phyloP scores from a whole-genome alignment of 2,113 vertebrate species.

The Muscicapa adusta region DNA sequence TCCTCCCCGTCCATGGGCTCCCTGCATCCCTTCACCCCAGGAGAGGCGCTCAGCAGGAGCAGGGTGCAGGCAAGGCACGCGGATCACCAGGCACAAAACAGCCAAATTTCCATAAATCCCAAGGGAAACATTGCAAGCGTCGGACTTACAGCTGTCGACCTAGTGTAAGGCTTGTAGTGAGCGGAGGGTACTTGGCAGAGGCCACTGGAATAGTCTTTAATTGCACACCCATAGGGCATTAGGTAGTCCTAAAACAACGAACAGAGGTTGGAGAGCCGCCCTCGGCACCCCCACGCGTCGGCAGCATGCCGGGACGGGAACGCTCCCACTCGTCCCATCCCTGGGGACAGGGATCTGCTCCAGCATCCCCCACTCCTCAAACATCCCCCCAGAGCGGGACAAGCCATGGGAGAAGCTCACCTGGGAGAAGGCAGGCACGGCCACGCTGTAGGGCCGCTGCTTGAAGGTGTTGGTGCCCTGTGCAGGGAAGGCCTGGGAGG shows the following conservation, averaged over 20 bases:
- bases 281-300: neutral
- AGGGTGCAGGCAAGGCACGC: neutral
- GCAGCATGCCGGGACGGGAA: neutral
- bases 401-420: conserved; percentile 53
- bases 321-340: neutral
- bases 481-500: conserved; percentile 75
- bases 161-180: conserved; percentile 70
- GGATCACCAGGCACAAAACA: neutral
- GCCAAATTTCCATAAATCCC: neutral
- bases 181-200: conserved; percentile 64
- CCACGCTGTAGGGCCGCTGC: conserved; percentile 90
- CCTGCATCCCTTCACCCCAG: neutral
- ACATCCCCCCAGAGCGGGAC: accelerated
- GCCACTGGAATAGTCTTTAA: conserved; percentile 71
- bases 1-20: neutral
- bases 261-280: conserved; percentile 61
- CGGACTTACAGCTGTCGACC: conserved; percentile 72
- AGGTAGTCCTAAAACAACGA: conserved; percentile 74
- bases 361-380: neutral
- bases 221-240: conserved; percentile 71
- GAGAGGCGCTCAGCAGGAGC: neutral
- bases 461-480: conserved; percentile 80
- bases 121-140: conserved; percentile 41
- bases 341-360: neutral
- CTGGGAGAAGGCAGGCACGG: conserved; percentile 87